Evolutionary conservation across 2,888 invertebrate genomes (phyloP), one percentile per base, ranked within the genome.

Genomic region (Ditula angustiorana): DNA sequence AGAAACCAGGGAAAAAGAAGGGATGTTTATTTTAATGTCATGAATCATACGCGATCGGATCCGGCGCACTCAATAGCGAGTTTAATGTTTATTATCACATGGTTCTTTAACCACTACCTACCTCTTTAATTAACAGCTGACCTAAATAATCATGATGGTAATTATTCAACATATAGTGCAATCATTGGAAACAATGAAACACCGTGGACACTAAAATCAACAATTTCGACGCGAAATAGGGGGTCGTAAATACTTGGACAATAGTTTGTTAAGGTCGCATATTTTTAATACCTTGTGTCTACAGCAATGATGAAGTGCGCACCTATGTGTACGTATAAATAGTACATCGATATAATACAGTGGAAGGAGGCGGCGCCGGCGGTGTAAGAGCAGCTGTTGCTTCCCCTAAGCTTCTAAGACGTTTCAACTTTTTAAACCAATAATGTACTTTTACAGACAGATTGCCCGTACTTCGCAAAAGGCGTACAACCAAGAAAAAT

Each of bases 21-120:
- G 73, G 71, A 73, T 66, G 78, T 83, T 83, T 87, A 88, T 88
- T 89, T 87, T 82, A 67, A 87, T 81, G 75, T 74, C 69, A 74
- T 90, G 88, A 90, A 82, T 89, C 88, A 90, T 72, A 62, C 55
- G 19, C 47, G 55, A 55, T 62, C 69, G 61, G 65, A 49, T 64
- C 62, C 44, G 3, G 57, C 44, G 59, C 46, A 52, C 59, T 64
- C 64, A 64, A 59, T 64, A 60, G 55, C 8, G 24, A 13, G 26
- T 33, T 52, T 33, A 28, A 10, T 65, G 59, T 61, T 61, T 66
- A 55, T 55, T 60, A 66, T 60, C 47, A 59, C 19, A 46, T 19
- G 33, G 23, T 44, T 58, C 47, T 55, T 61, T 28, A 23, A 37
- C 30, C 44, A 53, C 47, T 53, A 58, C 50, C 35, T 46, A 55